Conservation (phyloP, 2,888 invertebrate genomes). For the Agonopterix heracliana region DNA sequence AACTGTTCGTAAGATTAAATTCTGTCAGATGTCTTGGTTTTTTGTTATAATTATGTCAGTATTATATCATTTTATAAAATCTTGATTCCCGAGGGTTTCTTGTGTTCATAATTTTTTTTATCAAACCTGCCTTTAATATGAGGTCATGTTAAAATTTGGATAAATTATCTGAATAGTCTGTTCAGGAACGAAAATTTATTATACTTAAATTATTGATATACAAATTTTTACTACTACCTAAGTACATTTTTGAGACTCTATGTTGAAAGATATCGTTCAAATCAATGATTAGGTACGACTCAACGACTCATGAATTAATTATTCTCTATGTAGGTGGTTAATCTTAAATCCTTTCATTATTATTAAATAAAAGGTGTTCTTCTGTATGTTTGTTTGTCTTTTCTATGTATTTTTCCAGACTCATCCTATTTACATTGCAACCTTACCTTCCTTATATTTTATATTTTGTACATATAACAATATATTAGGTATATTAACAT, state of each 20-base stretch:
- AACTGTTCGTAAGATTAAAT: no score
- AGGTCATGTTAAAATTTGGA: constrained; percentile 4
- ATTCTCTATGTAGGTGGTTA: constrained; percentile 77
- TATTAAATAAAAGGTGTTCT: constrained; percentile 78
- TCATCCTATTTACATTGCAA: no score
- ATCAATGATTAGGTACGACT: constrained; percentile 73
- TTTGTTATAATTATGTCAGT: no score
- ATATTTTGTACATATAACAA: no score
- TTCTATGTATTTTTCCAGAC: not conserved
- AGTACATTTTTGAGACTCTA: constrained; percentile 58
- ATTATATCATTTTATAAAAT: no score
- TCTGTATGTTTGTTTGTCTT: constrained; percentile 43
- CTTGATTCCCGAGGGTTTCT: no score
- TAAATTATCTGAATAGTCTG: constrained; percentile 59
- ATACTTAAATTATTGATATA: constrained; percentile 38
- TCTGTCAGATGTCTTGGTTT: no score
- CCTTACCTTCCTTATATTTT: no score
- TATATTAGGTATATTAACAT: no score
- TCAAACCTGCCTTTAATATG: no score
- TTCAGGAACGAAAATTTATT: constrained; percentile 63
- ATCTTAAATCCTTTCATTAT: constrained; percentile 78
- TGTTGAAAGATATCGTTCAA: constrained; percentile 47
- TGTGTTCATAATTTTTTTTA: no score
- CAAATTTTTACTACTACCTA: constrained; percentile 39
- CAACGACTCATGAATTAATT: constrained; percentile 19